phyloP scores from a whole-genome alignment of 2,797 vertebrate genomes.

The Linurgus olivaceus region DNA sequence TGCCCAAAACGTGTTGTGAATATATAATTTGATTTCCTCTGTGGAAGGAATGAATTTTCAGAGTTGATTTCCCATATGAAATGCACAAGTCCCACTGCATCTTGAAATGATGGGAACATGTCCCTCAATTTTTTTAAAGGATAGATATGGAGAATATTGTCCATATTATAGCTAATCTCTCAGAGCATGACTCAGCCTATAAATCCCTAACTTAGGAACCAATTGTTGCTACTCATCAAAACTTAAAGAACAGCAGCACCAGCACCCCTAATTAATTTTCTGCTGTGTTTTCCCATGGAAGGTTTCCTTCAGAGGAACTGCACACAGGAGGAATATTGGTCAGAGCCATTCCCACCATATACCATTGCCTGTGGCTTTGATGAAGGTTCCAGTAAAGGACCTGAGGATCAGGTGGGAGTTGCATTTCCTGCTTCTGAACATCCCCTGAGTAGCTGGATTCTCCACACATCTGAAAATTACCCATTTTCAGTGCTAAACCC shows the following conservation, averaged over 20 bases:
- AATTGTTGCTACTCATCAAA: neutral
- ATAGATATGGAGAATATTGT: neutral
- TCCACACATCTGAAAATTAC: neutral
- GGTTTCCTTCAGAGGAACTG: constrained; percentile 86
- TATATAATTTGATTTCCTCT: neutral
- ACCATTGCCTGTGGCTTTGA: constrained; percentile 79
- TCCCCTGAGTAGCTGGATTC: neutral
- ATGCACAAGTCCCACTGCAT: neutral
- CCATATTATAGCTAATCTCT: neutral
- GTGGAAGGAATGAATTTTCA: neutral
- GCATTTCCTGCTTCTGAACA: neutral
- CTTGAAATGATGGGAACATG: neutral
- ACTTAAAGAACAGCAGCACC: neutral
- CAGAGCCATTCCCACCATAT: constrained; percentile 82
- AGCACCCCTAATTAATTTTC: neutral
- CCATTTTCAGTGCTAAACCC: neutral
- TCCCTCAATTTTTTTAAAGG: neutral
- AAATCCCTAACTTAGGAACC: neutral
- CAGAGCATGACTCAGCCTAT: neutral
- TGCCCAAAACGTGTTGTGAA: neutral
- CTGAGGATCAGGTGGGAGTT: constrained; percentile 79
- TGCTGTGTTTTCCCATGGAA: neutral
- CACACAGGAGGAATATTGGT: constrained; percentile 77
- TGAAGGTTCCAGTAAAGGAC: constrained; percentile 71
- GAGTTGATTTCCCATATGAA: neutral